Conservation (phyloP, 2,113 vertebrate genomes). For the Chamaetylas fuelleborni region DNA sequence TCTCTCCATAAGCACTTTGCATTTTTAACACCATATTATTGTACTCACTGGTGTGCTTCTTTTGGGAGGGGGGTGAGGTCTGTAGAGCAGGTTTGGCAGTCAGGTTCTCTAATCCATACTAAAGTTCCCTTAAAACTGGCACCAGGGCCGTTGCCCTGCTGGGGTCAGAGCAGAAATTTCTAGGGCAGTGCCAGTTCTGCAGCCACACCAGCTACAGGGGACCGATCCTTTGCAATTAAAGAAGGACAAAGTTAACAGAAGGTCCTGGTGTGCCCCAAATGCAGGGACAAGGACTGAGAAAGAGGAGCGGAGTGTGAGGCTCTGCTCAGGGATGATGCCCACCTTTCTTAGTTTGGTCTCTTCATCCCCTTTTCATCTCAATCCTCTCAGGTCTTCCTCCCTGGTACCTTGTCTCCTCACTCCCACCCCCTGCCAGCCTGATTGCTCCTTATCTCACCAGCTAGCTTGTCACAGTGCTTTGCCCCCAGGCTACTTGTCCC, state of each 20-base stretch:
- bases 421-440: neutral
- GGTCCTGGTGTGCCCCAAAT: neutral
- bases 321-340: neutral
- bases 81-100: neutral
- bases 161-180: neutral
- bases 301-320: neutral
- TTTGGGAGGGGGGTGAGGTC: neutral
- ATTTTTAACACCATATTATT: neutral
- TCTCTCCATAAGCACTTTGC: neutral
- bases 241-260: neutral
- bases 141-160: neutral
- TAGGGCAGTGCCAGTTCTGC: neutral
- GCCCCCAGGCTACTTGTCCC: neutral
- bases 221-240: neutral
- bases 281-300: neutral
- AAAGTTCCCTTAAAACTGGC: neutral
- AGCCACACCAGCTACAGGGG: neutral
- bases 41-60: neutral
- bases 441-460: neutral
- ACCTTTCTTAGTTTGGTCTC: neutral
- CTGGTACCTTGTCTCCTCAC: neutral
- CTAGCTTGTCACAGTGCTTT: neutral
- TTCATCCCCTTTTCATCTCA: neutral
- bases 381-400: neutral
- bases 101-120: neutral